Conservation (phyloP, 1,140 invertebrate species). For the Cyclina sinensis region DNA sequence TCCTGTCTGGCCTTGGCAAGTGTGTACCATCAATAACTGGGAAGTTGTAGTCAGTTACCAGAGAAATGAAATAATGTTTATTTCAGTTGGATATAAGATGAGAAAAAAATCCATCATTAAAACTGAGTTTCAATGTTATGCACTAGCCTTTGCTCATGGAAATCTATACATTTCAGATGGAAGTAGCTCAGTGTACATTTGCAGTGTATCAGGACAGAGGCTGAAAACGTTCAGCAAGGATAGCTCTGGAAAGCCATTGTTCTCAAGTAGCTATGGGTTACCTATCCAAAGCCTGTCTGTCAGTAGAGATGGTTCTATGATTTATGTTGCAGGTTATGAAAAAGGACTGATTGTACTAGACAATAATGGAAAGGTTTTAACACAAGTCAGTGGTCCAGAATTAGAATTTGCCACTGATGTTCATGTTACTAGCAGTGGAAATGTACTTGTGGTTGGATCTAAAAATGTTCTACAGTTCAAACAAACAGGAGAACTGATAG, state of each 20-base stretch:
- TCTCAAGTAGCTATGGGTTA: background rate
- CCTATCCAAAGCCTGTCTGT: background rate
- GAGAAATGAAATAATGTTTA: background rate
- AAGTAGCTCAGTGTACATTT: background rate
- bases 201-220: background rate
- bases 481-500: background rate
- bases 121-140: background rate
- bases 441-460: background rate
- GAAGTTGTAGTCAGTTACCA: background rate
- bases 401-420: background rate
- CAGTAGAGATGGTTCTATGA: background rate
- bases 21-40: background rate
- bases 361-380: background rate
- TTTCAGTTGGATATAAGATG: background rate
- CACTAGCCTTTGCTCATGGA: background rate
- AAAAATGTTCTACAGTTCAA: background rate
- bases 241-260: background rate
- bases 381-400: background rate
- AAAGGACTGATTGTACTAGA: constrained; percentile 11
- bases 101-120: background rate
- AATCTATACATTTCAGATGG: background rate
- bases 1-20: background rate
- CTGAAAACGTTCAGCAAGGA: background rate
- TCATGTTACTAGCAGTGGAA: background rate
- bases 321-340: background rate